These are phyloP conservation scores for Drosophila mulleri DNA, from an alignment of 2,888 invertebrate genomes.

Conservation along the genomic window DNA sequence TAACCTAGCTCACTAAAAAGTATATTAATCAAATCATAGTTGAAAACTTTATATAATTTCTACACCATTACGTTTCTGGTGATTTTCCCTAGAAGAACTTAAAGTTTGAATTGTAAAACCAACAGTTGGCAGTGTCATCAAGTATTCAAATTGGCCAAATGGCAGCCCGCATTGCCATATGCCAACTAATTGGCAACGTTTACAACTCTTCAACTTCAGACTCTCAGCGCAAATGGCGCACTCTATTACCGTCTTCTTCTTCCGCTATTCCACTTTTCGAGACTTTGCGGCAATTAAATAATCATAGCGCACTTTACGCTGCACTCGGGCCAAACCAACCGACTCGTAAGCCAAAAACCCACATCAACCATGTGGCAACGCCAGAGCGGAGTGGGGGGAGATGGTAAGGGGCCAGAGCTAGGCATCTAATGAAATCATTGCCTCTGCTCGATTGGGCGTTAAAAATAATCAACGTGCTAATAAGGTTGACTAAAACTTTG, in stretches of 20 bases:
- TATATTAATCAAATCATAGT: neutral
- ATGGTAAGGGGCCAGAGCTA: neutral
- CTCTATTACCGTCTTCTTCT: neutral
- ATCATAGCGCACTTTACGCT: slow-evolving; percentile 72
- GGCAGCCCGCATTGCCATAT: slow-evolving; percentile 31
- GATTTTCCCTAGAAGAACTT: neutral
- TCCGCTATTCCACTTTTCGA: slow-evolving; percentile 2
- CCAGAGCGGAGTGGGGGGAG: neutral
- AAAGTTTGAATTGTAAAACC: neutral
- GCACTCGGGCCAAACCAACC: slow-evolving; percentile 43
- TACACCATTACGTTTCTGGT: neutral
- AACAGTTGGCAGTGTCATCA: slow-evolving; percentile 25
- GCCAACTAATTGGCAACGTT: slow-evolving; percentile 73
- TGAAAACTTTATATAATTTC: neutral
- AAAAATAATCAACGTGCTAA: slow-evolving; percentile 79
- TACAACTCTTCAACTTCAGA: slow-evolving; percentile 62
- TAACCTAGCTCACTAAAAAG: neutral
- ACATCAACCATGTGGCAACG: slow-evolving; percentile 31
- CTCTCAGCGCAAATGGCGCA: slow-evolving; percentile 50
- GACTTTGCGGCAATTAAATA: slow-evolving; percentile 70
- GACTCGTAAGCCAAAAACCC: slow-evolving; percentile 24
- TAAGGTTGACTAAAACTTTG: slow-evolving; percentile 71
- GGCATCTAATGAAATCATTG: slow-evolving; percentile 69
- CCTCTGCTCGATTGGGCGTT: slow-evolving; percentile 71
- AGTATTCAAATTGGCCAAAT: slow-evolving; percentile 26